Evolutionary conservation across 1,140 invertebrate species (phyloP), one percentile per base, ranked within the genome.

Genomic region (Caligus rogercresseyi): DNA sequence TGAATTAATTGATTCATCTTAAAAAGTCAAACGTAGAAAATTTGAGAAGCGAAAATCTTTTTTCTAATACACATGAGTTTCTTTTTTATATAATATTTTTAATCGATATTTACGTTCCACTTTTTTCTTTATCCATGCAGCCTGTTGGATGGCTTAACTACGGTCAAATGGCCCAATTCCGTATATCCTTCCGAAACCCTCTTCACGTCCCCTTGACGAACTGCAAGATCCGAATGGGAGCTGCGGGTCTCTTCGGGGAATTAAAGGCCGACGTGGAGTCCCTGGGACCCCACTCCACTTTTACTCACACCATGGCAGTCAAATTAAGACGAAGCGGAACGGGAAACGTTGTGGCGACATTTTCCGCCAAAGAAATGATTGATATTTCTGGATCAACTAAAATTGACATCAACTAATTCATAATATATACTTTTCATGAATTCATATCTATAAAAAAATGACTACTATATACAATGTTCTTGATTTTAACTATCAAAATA

Each of bases 181-280:
- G 60, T n/a, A 65, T 67, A 60, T 63, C 66, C 54, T 67, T 67
- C 66, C 64, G 55, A 26, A 67, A 67, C 61, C 66, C 66, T 1
- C 66, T 67, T 54, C 63, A 67, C 31, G 55, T 65, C 13, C 54
- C 64, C 23, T 56, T 67, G 24, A 67, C 66, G 1, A 64, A 67
- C 55, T 63, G 64, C 63, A 62, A 58, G 61, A 54, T 67, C 60
- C 57, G 54, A 56, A 65, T 67, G 61, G 66, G 63, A 52, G 52
- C 65, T 52, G 56, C 64, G 14, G 66, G 66, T 1, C 52, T 61
- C 1, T 63, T 61, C 51, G 26, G 66, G 7, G 31, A 43, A 43
- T n/a, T 43, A 7, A 43, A 43, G n/a, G n/a, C 31, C 31, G n/a
- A 43, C n/a, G 31, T 43, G 7, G 31, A 43, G 7, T 11, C 31